Conservation (phyloP, 2,888 invertebrate species). For the Tortrix viridana region DNA sequence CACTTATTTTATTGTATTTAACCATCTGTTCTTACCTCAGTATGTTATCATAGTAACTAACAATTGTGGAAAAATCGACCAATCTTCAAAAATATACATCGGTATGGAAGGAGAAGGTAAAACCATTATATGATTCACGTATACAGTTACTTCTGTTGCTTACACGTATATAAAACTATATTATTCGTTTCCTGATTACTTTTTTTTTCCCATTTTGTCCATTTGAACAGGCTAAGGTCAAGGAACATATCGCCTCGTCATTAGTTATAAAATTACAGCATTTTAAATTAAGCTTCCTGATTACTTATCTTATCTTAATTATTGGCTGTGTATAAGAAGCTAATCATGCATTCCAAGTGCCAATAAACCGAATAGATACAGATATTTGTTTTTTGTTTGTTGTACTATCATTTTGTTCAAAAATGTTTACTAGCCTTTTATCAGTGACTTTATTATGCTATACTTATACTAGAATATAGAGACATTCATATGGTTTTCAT, state of each 20-base stretch:
- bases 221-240: no score
- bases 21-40: no score
- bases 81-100: no score
- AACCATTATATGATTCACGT: neutral
- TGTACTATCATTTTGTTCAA: no score
- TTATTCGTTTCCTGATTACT: neutral
- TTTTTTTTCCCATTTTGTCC: no score
- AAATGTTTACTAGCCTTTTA: neutral
- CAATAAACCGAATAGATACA: no score
- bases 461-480: neutral
- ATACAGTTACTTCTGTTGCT: neutral
- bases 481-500: conserved; percentile 3
- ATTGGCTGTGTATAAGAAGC: conserved; percentile 1
- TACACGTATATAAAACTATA: neutral
- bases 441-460: neutral
- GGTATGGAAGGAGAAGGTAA: neutral
- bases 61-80: no score
- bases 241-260: no score
- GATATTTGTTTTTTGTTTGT: no score
- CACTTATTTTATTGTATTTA: no score
- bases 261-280: no score
- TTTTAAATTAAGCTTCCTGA: neutral
- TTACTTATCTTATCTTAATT: conserved; percentile 8
- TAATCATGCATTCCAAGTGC: neutral
- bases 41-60: no score